Conservation (phyloP, 1,140 invertebrate genomes). For the Andricus grossulariae region DNA sequence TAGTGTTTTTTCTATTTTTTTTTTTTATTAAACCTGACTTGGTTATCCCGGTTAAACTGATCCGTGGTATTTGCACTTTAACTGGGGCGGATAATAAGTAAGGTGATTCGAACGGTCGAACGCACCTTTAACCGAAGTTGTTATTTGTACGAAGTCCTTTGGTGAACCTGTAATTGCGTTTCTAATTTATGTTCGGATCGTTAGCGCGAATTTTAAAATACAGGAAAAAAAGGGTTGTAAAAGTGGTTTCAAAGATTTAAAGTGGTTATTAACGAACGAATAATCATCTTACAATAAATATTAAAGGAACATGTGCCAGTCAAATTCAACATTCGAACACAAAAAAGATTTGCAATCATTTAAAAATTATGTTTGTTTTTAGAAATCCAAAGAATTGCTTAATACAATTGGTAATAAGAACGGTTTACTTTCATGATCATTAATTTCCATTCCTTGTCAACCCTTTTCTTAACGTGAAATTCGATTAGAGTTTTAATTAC, state of each 20-base stretch:
- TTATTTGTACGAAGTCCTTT: background rate
- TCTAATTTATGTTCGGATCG: conserved; percentile 8
- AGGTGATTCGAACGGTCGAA: background rate
- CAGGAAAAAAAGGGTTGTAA: conserved; percentile 8
- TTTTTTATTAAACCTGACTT: conserved; percentile 33
- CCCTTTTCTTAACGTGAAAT: background rate
- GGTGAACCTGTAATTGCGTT: background rate
- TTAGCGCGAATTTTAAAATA: background rate
- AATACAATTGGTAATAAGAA: no score
- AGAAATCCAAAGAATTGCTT: no score
- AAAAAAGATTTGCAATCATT: no score
- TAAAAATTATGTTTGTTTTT: no score
- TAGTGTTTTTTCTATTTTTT: conserved; percentile 47
- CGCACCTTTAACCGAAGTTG: background rate
- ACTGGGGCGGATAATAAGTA: conserved; percentile 9
- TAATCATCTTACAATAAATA: background rate
- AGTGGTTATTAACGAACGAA: background rate
- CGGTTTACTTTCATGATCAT: background rate
- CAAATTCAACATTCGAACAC: no score
- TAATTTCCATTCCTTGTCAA: background rate
- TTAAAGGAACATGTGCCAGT: background rate
- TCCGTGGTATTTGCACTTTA: conserved; percentile 33
- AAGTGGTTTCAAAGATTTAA: background rate
- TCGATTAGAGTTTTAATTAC: conserved; percentile 1
- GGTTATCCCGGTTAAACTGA: conserved; percentile 32